Evolutionary conservation across 2,888 invertebrate genomes (phyloP).

Genomic region (Papilio elwesi): DNA sequence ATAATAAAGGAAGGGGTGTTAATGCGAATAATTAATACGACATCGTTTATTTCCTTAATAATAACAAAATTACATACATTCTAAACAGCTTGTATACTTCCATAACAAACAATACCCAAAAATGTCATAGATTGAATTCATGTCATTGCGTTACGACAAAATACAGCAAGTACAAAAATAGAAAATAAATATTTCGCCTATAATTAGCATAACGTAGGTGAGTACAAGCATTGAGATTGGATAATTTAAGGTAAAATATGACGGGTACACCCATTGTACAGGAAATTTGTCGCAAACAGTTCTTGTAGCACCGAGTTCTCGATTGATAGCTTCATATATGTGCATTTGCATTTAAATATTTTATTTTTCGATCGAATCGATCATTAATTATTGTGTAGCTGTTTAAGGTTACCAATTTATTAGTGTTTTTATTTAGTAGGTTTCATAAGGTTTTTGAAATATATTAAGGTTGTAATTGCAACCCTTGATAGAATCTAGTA

Average conservation of each 20-base stretch:
- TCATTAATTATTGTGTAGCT: too few species aligned
- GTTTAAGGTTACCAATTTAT: too few species aligned
- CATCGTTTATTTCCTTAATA: conserved; percentile 28
- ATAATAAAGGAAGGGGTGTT: neutral
- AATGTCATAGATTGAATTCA: neutral
- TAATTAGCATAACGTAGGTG: neutral
- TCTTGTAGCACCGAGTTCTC: neutral
- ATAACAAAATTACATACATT: conserved; percentile 31
- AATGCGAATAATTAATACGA: conserved; percentile 16
- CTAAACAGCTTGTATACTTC: conserved; percentile 31
- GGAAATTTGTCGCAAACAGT: neutral
- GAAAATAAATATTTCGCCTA: conserved; percentile 30
- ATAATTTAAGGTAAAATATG: neutral
- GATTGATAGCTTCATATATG: too few species aligned
- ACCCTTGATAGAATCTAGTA: too few species aligned
- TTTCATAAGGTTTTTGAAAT: too few species aligned
- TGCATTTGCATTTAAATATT: too few species aligned
- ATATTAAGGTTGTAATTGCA: too few species aligned
- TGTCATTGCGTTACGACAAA: conserved; percentile 8
- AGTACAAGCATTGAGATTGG: neutral
- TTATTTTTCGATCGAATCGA: too few species aligned
- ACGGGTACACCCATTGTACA: neutral
- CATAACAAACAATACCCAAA: conserved; percentile 25
- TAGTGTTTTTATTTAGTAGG: too few species aligned
- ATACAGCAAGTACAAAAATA: conserved; percentile 36